phyloP scores from a whole-genome alignment of 2,797 vertebrate genomes.

The Intellagama lesueurii region DNA sequence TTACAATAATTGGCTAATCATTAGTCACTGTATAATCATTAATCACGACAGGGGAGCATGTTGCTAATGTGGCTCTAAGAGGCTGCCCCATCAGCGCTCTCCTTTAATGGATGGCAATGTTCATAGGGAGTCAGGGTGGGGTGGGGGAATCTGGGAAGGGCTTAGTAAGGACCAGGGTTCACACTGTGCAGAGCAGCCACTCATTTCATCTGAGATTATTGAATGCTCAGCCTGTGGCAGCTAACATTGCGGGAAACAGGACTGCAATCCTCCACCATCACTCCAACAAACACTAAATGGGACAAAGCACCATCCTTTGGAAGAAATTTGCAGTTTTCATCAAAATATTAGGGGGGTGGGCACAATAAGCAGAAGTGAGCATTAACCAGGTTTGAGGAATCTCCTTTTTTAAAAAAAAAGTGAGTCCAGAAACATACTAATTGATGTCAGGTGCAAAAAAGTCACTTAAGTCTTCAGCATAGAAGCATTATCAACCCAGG shows the following conservation, averaged over 20 bases:
- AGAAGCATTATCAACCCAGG: too few relatives aligned
- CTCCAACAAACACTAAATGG: too few relatives aligned
- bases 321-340: not conserved
- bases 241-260: not conserved
- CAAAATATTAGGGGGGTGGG: not conserved
- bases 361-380: not conserved
- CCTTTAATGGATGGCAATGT: conserved; percentile 35
- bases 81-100: conserved; percentile 11
- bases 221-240: too few relatives aligned
- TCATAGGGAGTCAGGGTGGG: conserved; percentile 8
- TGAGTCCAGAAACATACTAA: too few relatives aligned
- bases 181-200: not conserved
- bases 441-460: too few relatives aligned
- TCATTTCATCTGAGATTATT: not conserved
- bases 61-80: conserved; percentile 36
- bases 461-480: too few relatives aligned
- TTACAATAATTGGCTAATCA: conserved; percentile 52
- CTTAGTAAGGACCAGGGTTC: not conserved
- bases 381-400: not conserved
- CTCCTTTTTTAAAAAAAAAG: too few relatives aligned
- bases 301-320: not conserved
- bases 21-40: conserved; percentile 49
- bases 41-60: conserved; percentile 36
- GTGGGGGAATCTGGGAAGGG: not conserved
- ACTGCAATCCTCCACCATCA: too few relatives aligned